Base-by-base conservation (phyloP, 1,140 invertebrate genomes). In the Cryptotermes secundus region DNA sequence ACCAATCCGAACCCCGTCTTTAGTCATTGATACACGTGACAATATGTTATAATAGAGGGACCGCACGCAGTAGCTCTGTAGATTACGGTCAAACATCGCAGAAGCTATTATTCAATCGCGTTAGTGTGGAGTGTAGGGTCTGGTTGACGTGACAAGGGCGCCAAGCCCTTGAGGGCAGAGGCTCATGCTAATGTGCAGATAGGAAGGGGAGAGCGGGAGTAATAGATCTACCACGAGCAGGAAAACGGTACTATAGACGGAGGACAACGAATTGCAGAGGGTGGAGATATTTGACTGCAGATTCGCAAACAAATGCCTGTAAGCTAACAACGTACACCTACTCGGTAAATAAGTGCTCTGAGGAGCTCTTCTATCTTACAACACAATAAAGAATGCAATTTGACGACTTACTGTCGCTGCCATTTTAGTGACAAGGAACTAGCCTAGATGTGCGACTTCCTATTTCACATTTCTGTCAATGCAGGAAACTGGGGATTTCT, bases 111-210 rank as follows among this genome's bases (percentile, higher is more conserved):
- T 72, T 72, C 59, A 72, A 72, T 72, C 59, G 31, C 26, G 31
- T 26, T n/a, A 16, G 59, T 72, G 59, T 31, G 59, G 59, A 72
- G 59, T 72, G 26, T 72, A 72, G 59, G 59, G 26, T 49, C 16
- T 31, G 19, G 59, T 31, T 72, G 59, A 31, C 1, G n/a, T 72
- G 59, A n/a, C n/a, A 72, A n/a, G 59, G 59, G 59, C 59, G 59
- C 59, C 59, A 12, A 14, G n/a, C 59, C 26, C 59, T 26, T 26
- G 59, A n/a, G 59, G 59, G 59, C 59, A 31, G 59, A 7, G n/a
- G 59, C 26, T 16, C 59, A n/a, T 72, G 59, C 59, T 72, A 72
- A 72, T 72, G 59, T 72, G 59, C n/a, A 72, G 59, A 72, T 72
- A 72, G 59, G 26, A 7, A 72, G 59, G 26, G 59, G 59, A 72